phyloP scores from a whole-genome alignment of 2,888 invertebrate genomes.

The Tubulanus polymorphus region DNA sequence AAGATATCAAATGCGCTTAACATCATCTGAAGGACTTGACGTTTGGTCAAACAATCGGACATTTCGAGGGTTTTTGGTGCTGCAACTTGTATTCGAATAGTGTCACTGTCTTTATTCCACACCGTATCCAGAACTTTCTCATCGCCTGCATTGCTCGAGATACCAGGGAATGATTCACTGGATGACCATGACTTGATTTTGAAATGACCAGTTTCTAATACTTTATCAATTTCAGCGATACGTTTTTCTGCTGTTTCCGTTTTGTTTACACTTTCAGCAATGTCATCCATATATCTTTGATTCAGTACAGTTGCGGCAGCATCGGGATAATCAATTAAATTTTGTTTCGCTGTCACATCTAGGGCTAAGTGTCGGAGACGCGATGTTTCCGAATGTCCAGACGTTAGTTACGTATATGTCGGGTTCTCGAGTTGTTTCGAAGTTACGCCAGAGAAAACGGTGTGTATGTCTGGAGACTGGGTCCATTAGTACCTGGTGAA shows the following conservation, averaged over 20 bases:
- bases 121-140: too few species aligned
- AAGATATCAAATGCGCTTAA: too few species aligned
- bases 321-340: slow-evolving; percentile 1
- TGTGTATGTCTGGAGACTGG: slow-evolving; percentile 5
- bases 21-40: too few species aligned
- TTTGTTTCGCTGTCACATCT: slow-evolving; percentile 6
- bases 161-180: too few species aligned
- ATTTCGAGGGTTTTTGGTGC: too few species aligned
- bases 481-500: not conserved
- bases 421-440: slow-evolving; percentile 6
- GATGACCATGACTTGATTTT: not conserved
- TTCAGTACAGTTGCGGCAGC: slow-evolving; percentile 6
- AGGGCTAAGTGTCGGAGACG: slow-evolving; percentile 13
- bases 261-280: not conserved
- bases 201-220: not conserved
- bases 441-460: slow-evolving; percentile 8
- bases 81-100: too few species aligned
- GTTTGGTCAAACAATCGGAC: too few species aligned
- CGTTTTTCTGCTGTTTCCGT: not conserved
- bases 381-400: slow-evolving; percentile 9
- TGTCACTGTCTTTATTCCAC: too few species aligned
- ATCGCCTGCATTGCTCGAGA: too few species aligned
- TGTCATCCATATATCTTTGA: slow-evolving; percentile 13
- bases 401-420: not conserved
- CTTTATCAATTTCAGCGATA: not conserved